These are phyloP conservation scores for Pentamera pediparva DNA, from an alignment of 53 echinoderm and acorn worm species.

Conservation along the genomic window DNA sequence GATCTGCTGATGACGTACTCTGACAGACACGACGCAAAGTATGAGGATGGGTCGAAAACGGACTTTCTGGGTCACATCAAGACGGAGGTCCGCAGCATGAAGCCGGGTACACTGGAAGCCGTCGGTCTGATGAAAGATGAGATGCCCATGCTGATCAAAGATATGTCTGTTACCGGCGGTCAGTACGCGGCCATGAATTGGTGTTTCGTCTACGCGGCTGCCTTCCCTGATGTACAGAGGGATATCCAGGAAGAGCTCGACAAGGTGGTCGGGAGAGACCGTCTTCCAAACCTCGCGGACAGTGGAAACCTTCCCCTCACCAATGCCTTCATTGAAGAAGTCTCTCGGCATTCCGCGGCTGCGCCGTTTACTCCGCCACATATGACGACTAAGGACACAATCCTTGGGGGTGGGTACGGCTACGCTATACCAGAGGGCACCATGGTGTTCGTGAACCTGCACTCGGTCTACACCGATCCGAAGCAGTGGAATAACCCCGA, in stretches of 20 bases:
- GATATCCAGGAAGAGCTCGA: conserved; percentile 58
- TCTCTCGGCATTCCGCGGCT: conserved; percentile 45
- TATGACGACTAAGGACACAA: conserved; percentile 58
- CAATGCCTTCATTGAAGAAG: conserved; percentile 61
- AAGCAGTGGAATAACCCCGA: background rate
- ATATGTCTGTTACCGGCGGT: conserved; percentile 61
- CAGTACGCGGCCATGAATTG: conserved; percentile 49
- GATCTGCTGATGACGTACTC: conserved; percentile 59
- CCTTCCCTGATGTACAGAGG: conserved; percentile 50
- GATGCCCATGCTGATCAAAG: conserved; percentile 34
- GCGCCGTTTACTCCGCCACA: conserved; percentile 64
- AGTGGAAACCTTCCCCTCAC: conserved; percentile 50
- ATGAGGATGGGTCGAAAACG: conserved; percentile 31
- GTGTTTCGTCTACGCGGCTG: conserved; percentile 43
- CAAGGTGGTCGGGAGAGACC: conserved; percentile 30
- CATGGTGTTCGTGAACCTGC: conserved; percentile 48
- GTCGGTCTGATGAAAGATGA: conserved; percentile 16
- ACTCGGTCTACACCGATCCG: conserved; percentile 10
- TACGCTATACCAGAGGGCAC: conserved; percentile 61
- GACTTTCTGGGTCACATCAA: conserved; percentile 46
- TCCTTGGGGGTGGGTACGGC: conserved; percentile 37
- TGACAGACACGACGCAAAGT: conserved; percentile 31
- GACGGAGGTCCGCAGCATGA: conserved; percentile 29
- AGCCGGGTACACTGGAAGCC: conserved; percentile 36
- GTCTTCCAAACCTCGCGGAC: conserved; percentile 39